Evolutionary conservation across 2,888 invertebrate species (phyloP), one percentile per base, ranked within the genome.

Genomic region (Ypsolopha sequella): DNA sequence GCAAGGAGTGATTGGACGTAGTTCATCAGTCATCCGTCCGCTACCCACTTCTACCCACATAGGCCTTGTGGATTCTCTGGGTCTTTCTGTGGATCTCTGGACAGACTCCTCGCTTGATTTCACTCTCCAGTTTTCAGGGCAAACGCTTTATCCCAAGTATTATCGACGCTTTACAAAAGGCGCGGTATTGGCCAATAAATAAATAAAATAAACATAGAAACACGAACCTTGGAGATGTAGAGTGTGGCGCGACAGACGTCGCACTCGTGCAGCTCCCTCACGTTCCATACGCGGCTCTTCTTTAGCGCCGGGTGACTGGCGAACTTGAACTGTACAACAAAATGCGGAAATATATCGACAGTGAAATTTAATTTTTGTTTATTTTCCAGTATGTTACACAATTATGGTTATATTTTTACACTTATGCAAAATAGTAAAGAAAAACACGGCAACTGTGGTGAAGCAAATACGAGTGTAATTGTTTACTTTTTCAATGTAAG

Each of bases 221-320:
- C 51, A 58, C 78, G 76, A 73, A 95, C 94, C 90, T 93, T 90
- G 1, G 96, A 96, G 55, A 96, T 88, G 70, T 92, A 95, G 38
- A 97, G 89, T 70, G 94, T 93, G 53, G 91, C 91, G 55, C 94
- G 91, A 67, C 96, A 96, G 50, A 91, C 87, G 66, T 96, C 94
- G 74, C 97, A 97, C 70, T 95, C 94, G 58, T 92, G 92, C 2
- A 64, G 64, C 0, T 66, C 67, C 0, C 64, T 59, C 0, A 62
- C 60, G 49, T 63, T 72, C 62, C 70, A 73, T 2, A 59, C 55
- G 14, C 50, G 59, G 3, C 56, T 51, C 13, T 58, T 54, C 38
- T 60, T 56, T 50, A 52, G 58, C 10, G 51, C 49, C n/a, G 51
- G 50, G 8, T 52, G 2, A 33, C n/a, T 34, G 11, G 9, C 10